Evolutionary conservation across 2,888 invertebrate genomes (phyloP).

Genomic region (Achlya flavicornis): DNA sequence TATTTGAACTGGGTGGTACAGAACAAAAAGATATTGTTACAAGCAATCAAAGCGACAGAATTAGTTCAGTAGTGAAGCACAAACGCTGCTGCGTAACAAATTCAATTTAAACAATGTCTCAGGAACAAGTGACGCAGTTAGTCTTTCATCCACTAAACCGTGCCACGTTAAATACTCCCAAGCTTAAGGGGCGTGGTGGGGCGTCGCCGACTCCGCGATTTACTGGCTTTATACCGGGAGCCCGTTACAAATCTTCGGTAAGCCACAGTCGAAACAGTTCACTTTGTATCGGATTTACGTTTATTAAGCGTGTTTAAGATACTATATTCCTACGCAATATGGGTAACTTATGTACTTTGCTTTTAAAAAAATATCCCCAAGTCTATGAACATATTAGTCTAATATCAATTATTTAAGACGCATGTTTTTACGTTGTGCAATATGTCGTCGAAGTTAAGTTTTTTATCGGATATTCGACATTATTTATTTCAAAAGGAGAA

Average conservation of each 20-base stretch:
- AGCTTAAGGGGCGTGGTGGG: constrained; percentile 35
- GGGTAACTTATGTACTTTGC: constrained; percentile 10
- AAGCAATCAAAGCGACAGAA: background rate
- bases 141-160: constrained; percentile 25
- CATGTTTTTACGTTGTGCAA: no score
- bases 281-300: constrained; percentile 70
- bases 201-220: constrained; percentile 40
- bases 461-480: no score
- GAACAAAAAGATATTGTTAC: background rate
- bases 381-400: background rate
- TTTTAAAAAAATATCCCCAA: background rate
- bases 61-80: background rate
- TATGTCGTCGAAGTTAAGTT: no score
- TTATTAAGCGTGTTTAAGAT: constrained; percentile 64
- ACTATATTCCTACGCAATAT: constrained; percentile 33
- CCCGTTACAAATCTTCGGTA: constrained; percentile 73
- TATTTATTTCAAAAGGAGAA: no score
- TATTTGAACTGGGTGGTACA: no score
- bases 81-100: background rate
- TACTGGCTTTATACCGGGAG: constrained; percentile 52
- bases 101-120: constrained; percentile 4
- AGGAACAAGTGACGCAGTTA: constrained; percentile 12
- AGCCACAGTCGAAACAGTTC: constrained; percentile 69
- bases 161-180: constrained; percentile 37
- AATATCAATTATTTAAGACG: background rate